Percentiles rank a stretch among this genome's conserved stretches.
phyloP scores from a whole-genome alignment of 1,140 invertebrate genomes.

The Schmidtea mediterranea region DNA sequence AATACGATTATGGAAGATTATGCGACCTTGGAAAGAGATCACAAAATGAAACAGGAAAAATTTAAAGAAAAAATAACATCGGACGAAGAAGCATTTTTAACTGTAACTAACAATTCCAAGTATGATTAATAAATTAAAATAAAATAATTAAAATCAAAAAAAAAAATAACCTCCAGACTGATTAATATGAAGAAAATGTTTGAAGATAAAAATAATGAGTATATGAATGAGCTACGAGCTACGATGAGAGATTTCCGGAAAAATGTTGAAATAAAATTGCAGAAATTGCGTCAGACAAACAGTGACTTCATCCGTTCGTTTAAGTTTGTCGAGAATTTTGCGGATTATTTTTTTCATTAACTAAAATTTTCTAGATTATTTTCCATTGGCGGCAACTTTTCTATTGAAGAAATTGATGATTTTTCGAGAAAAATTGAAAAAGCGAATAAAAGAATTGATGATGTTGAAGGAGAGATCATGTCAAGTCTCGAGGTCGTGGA shows the following conservation, averaged over 20 bases:
- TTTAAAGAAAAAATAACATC: conserved; percentile 19
- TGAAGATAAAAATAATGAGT: conserved; percentile 17
- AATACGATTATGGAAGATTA: conserved; percentile 16
- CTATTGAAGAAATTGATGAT: conserved; percentile 24
- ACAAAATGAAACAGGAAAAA: conserved; percentile 17
- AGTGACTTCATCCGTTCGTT: conserved; percentile 25
- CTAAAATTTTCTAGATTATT: conserved; percentile 16
- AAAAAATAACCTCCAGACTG: too few relatives aligned
- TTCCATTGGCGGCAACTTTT: conserved; percentile 27
- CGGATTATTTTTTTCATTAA: not conserved
- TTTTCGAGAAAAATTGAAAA: conserved; percentile 23
- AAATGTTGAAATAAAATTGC: conserved; percentile 21
- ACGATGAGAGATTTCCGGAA: conserved; percentile 21
- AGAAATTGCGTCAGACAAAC: conserved; percentile 23
- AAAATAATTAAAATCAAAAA: not conserved
- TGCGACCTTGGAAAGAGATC: conserved; percentile 15
- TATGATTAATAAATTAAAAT: conserved; percentile 9
- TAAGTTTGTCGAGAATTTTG: conserved; percentile 18
- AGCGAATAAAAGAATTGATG: conserved; percentile 21
- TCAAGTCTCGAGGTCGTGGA: conserved; percentile 26
- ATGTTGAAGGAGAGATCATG: conserved; percentile 21
- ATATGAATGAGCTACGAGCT: conserved; percentile 20
- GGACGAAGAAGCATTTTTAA: conserved; percentile 22
- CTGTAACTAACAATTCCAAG: conserved; percentile 24
- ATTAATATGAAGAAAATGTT: conserved; percentile 18